Evolutionary conservation across 2,797 vertebrate species (phyloP).

Genomic region (Enteromius thamalakanensis): DNA sequence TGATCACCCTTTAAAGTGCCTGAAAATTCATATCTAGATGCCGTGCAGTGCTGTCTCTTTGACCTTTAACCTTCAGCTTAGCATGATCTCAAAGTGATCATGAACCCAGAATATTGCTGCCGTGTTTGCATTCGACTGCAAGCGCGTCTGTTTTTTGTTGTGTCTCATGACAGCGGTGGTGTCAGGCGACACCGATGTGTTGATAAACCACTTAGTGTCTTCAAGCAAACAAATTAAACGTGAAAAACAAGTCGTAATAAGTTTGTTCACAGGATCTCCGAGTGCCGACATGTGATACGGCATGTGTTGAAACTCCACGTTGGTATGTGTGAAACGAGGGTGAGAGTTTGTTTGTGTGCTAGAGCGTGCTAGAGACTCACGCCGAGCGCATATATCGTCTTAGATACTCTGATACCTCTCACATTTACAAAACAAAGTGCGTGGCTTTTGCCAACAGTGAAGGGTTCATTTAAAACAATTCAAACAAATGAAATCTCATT

Average conservation of each 20-base stretch:
- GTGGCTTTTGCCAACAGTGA: slow-evolving; percentile 57
- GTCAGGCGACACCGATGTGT: slow-evolving; percentile 50
- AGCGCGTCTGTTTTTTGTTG: slow-evolving; percentile 13
- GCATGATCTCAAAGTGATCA: neutral
- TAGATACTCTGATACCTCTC: slow-evolving; percentile 24
- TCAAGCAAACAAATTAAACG: slow-evolving; percentile 59
- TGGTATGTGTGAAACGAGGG: slow-evolving; percentile 31
- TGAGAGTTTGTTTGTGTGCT: slow-evolving; percentile 33
- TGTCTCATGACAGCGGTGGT: slow-evolving; percentile 44
- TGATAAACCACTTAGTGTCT: slow-evolving; percentile 56
- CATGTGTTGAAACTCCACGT: slow-evolving; percentile 45
- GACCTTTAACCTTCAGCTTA: neutral
- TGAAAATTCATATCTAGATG: neutral
- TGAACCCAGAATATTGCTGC: neutral
- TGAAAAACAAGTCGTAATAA: slow-evolving; percentile 54
- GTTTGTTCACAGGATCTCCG: slow-evolving; percentile 50
- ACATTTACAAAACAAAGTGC: slow-evolving; percentile 53
- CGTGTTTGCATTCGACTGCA: slow-evolving; percentile 13
- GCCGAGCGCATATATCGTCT: neutral
- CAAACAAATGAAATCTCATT: slow-evolving; percentile 83
- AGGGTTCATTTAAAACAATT: slow-evolving; percentile 86
- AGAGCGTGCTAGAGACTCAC: neutral
- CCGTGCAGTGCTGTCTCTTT: neutral
- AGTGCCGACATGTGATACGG: slow-evolving; percentile 39
- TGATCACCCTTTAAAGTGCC: neutral